Conservation (phyloP, 2,797 vertebrate species). For the Passerculus sandwichensis region DNA sequence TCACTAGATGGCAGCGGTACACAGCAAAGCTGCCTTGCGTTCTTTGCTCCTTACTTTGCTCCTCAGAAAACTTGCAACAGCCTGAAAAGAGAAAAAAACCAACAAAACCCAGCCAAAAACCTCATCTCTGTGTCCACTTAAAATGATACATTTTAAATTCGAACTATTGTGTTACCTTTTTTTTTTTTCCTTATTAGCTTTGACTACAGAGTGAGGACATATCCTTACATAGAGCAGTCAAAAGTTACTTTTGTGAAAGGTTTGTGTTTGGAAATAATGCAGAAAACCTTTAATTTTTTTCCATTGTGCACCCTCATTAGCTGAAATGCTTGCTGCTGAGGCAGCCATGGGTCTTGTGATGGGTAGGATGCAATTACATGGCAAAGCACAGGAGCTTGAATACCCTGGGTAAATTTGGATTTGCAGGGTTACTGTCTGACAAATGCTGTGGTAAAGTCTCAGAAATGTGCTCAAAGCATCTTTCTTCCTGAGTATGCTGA, state of each 20-base stretch:
- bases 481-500: background rate
- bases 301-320: background rate
- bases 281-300: background rate
- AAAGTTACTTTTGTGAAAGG: background rate
- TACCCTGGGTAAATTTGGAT: background rate
- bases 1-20: conserved; percentile 76
- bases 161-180: background rate
- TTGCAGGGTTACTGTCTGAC: background rate
- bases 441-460: background rate
- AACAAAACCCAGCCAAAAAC: accelerated
- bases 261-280: background rate
- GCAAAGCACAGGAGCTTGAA: background rate
- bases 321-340: background rate
- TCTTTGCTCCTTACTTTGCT: background rate
- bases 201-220: background rate
- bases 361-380: background rate
- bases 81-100: background rate
- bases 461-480: background rate
- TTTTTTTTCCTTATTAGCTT: conserved; percentile 6
- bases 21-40: conserved; percentile 30
- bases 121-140: background rate
- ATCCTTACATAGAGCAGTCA: background rate
- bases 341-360: background rate
- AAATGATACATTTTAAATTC: conserved; percentile 26
- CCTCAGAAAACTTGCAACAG: background rate